These are phyloP conservation scores for Norana najaformis DNA, from an alignment of 2,888 invertebrate genomes.

Conservation along the genomic window DNA sequence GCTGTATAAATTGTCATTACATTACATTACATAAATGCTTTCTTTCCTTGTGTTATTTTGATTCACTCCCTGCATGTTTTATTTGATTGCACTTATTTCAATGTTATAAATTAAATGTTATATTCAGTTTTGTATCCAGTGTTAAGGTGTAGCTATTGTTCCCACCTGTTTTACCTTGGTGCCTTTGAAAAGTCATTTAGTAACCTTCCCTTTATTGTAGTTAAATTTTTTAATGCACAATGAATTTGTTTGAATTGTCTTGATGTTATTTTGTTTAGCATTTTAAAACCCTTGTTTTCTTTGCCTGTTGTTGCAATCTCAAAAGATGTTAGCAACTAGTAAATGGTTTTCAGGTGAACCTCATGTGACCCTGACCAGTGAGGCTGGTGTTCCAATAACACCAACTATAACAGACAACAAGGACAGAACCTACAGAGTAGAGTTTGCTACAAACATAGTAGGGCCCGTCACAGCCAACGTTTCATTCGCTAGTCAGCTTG, in stretches of 20 bases:
- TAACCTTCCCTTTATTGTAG: not conserved
- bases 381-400: conserved; percentile 70
- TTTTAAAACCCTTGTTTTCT: conserved; percentile 9
- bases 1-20: too few species aligned
- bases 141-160: not conserved
- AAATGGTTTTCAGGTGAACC: conserved; percentile 74
- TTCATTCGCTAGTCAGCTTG: conserved; percentile 28
- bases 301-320: not conserved
- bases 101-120: too few species aligned
- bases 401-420: conserved; percentile 74
- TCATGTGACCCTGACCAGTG: conserved; percentile 71
- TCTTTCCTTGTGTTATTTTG: not conserved
- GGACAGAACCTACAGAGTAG: conserved; percentile 57
- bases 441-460: conserved; percentile 59
- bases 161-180: not conserved
- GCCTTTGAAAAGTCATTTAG: not conserved
- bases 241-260: not conserved
- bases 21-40: not conserved
- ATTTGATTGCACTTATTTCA: too few species aligned
- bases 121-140: not conserved
- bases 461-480: conserved; percentile 52
- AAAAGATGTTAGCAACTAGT: too few species aligned
- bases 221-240: not conserved
- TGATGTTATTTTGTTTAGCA: not conserved
- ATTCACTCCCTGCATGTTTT: not conserved